A percentile compares a stretch with the other conserved stretches of the same genome.
phyloP scores from a whole-genome alignment of 2,888 invertebrate species.

The Coleophora deauratella region DNA sequence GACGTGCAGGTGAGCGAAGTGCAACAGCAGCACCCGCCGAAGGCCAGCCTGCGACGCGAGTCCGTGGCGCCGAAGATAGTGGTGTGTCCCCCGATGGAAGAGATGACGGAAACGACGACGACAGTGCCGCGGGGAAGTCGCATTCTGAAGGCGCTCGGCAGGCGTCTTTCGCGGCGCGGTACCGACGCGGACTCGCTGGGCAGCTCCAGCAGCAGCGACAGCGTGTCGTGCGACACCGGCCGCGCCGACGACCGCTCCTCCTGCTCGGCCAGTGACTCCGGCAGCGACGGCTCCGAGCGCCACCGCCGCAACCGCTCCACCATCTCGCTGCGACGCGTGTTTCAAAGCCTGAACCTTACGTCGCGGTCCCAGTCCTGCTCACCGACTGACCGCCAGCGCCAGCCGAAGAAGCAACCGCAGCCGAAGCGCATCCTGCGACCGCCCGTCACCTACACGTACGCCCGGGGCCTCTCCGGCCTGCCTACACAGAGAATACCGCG shows the following conservation, averaged over 20 bases:
- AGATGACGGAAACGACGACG: slow-evolving; percentile 71
- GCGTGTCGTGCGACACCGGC: slow-evolving; percentile 50
- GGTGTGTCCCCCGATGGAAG: slow-evolving; percentile 65
- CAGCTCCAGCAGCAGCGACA: slow-evolving; percentile 64
- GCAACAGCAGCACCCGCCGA: slow-evolving; percentile 32
- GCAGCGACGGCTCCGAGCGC: slow-evolving; percentile 75
- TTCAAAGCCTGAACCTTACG: slow-evolving; percentile 79
- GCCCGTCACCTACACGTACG: slow-evolving; percentile 86
- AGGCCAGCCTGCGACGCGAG: slow-evolving; percentile 36
- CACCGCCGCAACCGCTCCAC: slow-evolving; percentile 68
- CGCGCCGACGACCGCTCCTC: slow-evolving; percentile 62
- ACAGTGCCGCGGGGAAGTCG: slow-evolving; percentile 75
- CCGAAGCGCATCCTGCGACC: slow-evolving; percentile 85
- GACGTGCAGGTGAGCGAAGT: slow-evolving; percentile 42
- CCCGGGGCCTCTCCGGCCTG: slow-evolving; percentile 85
- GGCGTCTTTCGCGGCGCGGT: slow-evolving; percentile 74
- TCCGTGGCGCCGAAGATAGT: slow-evolving; percentile 61
- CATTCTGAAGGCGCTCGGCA: slow-evolving; percentile 78
- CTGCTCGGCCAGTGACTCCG: slow-evolving; percentile 76
- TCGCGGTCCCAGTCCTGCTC: slow-evolving; percentile 78
- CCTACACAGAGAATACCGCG: slow-evolving; percentile 87
- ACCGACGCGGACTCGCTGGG: slow-evolving; percentile 53
- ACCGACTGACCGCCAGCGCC: slow-evolving; percentile 57
- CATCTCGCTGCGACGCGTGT: slow-evolving; percentile 81
- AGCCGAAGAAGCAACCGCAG: slow-evolving; percentile 74